Evolutionary conservation across 1,140 invertebrate species (phyloP).

Genomic region (Drosophila jambulina): DNA sequence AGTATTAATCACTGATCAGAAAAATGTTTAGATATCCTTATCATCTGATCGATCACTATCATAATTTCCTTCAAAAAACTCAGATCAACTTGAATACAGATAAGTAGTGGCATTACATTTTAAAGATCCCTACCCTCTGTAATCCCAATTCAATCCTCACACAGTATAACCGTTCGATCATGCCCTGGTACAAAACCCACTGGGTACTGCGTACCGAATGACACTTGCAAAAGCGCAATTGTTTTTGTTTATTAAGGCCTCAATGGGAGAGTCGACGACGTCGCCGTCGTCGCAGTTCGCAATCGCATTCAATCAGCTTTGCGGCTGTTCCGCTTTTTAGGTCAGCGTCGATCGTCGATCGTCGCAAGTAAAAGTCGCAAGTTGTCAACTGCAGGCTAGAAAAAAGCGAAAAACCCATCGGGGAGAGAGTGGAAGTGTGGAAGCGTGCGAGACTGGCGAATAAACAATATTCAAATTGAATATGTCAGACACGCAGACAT

Average conservation of each 20-base stretch:
- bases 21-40: neutral
- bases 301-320: conserved; percentile 74
- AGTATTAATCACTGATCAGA: neutral
- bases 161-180: neutral
- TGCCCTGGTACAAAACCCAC: conserved; percentile 4
- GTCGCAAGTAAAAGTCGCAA: conserved; percentile 73
- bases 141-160: neutral
- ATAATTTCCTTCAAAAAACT: no score
- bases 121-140: no score
- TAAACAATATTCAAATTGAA: conserved; percentile 81
- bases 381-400: conserved; percentile 69
- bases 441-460: conserved; percentile 50
- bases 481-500: conserved; percentile 62
- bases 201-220: conserved; percentile 44
- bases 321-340: conserved; percentile 64
- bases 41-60: neutral
- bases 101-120: no score
- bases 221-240: conserved; percentile 60
- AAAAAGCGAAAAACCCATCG: conserved; percentile 50
- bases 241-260: conserved; percentile 32
- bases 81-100: neutral
- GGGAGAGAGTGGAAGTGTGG: conserved; percentile 20
- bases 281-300: conserved; percentile 29
- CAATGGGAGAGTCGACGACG: conserved; percentile 39
- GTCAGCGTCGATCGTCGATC: conserved; percentile 67